Conservation (phyloP, 23 tunicate species). For the Trididemnum nubilum region DNA sequence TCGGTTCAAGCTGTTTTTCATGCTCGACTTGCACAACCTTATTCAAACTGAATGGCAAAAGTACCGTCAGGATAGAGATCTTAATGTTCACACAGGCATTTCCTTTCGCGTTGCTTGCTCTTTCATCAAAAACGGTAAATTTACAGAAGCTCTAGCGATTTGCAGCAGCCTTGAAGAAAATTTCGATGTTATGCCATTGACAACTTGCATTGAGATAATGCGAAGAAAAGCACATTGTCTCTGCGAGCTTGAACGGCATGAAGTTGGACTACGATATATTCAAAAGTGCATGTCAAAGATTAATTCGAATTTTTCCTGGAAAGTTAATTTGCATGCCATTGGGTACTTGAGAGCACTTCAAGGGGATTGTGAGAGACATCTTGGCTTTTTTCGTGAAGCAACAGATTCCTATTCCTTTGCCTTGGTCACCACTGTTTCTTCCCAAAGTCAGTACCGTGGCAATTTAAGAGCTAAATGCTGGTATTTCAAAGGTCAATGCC, state of each 20-base stretch:
- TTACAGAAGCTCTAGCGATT: too few relatives aligned
- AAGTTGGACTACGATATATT: background rate
- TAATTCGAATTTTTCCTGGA: background rate
- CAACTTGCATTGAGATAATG: too few relatives aligned
- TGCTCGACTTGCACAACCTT: background rate
- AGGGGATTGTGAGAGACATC: constrained; percentile 5
- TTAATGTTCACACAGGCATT: too few relatives aligned
- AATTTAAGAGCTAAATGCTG: background rate
- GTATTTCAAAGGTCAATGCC: background rate
- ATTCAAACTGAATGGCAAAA: background rate
- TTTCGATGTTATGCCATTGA: too few relatives aligned
- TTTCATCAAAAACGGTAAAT: too few relatives aligned
- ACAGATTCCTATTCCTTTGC: background rate
- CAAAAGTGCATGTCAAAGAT: background rate
- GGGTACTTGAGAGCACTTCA: background rate
- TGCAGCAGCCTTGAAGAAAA: too few relatives aligned
- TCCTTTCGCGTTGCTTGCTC: too few relatives aligned
- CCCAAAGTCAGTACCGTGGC: background rate
- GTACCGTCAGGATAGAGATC: background rate
- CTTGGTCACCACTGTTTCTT: background rate
- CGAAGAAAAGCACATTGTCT: constrained; percentile 10
- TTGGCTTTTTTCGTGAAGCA: background rate
- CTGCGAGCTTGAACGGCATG: background rate
- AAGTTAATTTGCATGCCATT: background rate
- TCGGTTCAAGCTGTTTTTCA: background rate